phyloP scores from a whole-genome alignment of 2,797 vertebrate species.

The Microhierax caerulescens region DNA sequence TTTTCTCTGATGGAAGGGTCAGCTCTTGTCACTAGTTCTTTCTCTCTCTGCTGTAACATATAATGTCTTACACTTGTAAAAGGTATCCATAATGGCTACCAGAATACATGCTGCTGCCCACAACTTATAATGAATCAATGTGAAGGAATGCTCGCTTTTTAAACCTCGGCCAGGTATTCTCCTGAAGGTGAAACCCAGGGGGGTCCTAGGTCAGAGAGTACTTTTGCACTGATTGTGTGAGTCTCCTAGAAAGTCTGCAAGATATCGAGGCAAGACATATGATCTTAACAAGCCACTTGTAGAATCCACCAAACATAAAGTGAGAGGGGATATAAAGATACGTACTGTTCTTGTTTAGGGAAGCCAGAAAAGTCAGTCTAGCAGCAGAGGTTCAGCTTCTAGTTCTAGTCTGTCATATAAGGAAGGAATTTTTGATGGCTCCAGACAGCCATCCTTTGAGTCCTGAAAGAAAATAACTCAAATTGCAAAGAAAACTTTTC shows the following conservation, averaged over 20 bases:
- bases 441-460: neutral
- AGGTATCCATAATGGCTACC: neutral
- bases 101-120: neutral
- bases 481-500: slow-evolving; percentile 5
- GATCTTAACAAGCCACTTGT: neutral
- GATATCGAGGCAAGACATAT: neutral
- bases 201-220: neutral
- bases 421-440: neutral
- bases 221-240: neutral
- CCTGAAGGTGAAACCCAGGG: neutral
- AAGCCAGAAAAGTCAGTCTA: neutral
- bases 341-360: neutral
- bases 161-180: neutral
- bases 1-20: slow-evolving; percentile 3
- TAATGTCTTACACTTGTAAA: neutral
- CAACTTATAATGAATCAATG: neutral
- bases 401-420: neutral
- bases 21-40: neutral
- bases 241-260: neutral
- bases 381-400: neutral
- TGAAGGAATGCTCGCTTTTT: neutral
- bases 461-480: neutral
- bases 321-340: neutral
- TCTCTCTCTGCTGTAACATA: neutral
- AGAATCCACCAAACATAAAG: neutral